Percentiles rank a stretch among this genome's conserved stretches.
phyloP scores from a whole-genome alignment of 2,888 invertebrate species.

The Neocrepidodera transversa region DNA sequence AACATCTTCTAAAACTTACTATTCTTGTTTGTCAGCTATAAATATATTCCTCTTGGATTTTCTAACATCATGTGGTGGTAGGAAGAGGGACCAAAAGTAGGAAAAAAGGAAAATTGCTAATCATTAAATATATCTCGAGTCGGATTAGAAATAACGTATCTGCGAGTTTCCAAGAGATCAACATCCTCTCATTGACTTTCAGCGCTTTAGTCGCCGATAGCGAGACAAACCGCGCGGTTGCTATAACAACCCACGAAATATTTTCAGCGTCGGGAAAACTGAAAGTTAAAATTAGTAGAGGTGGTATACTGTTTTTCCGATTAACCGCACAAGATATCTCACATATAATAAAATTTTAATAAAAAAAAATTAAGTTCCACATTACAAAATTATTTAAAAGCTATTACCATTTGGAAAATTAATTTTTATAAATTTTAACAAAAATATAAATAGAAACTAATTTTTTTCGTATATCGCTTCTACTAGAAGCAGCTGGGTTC shows the following conservation, averaged over 20 bases:
- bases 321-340: too few relatives aligned
- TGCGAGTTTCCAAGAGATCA: conserved; percentile 11
- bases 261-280: conserved; percentile 21
- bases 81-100: not conserved
- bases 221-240: conserved; percentile 16
- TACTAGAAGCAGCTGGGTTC: conserved; percentile 2
- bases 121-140: conserved; percentile 10
- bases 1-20: too few relatives aligned
- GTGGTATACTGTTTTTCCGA: not conserved
- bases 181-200: conserved; percentile 28
- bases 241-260: conserved; percentile 19
- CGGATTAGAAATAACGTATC: not conserved
- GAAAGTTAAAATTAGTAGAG: not conserved
- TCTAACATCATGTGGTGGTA: not conserved
- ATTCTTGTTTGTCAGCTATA: not conserved
- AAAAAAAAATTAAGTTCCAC: too few relatives aligned
- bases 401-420: too few relatives aligned
- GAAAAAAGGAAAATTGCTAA: conserved; percentile 6
- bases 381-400: too few relatives aligned
- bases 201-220: conserved; percentile 2
- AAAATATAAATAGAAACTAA: too few relatives aligned
- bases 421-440: too few relatives aligned
- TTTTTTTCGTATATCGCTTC: not conserved
- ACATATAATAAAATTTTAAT: too few relatives aligned
- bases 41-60: not conserved